Evolutionary conservation across 2,797 vertebrate species (phyloP).

Genomic region (Sylvia borin): DNA sequence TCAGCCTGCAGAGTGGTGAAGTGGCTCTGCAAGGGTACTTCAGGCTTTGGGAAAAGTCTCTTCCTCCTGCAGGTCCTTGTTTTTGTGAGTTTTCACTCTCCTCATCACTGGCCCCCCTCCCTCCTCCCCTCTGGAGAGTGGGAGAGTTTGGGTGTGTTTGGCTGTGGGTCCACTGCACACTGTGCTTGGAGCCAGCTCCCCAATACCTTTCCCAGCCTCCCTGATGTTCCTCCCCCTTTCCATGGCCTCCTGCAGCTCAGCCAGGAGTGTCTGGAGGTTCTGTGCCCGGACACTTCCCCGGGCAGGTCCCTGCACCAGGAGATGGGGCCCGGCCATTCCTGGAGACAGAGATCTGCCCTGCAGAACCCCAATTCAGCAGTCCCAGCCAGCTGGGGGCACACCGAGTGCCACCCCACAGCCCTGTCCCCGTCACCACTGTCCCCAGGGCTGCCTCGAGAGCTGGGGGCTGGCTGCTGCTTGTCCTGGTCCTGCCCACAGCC

Average conservation of each 20-base stretch:
- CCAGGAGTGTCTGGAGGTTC: not conserved
- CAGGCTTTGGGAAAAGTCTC: not conserved
- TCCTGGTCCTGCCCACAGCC: not conserved
- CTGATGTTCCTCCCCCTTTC: not conserved
- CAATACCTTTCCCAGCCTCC: not conserved
- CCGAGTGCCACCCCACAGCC: not conserved
- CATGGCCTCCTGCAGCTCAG: not conserved
- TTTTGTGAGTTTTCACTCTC: not conserved
- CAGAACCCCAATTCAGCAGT: not conserved
- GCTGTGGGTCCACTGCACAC: not conserved
- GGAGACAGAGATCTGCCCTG: accelerated
- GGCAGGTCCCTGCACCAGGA: not conserved
- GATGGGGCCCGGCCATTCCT: accelerated
- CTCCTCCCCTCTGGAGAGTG: not conserved
- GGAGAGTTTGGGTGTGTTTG: not conserved
- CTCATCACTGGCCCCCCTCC: not conserved
- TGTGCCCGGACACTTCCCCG: accelerated
- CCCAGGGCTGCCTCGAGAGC: not conserved
- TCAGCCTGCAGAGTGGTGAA: not conserved
- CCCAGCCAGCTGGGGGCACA: not conserved
- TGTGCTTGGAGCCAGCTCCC: not conserved
- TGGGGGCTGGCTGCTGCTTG: not conserved
- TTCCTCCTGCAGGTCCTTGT: not conserved
- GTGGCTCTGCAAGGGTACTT: not conserved
- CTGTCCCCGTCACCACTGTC: accelerated